Evolutionary conservation across 2,797 vertebrate genomes (phyloP).

Genomic region (Novumbra hubbsi): DNA sequence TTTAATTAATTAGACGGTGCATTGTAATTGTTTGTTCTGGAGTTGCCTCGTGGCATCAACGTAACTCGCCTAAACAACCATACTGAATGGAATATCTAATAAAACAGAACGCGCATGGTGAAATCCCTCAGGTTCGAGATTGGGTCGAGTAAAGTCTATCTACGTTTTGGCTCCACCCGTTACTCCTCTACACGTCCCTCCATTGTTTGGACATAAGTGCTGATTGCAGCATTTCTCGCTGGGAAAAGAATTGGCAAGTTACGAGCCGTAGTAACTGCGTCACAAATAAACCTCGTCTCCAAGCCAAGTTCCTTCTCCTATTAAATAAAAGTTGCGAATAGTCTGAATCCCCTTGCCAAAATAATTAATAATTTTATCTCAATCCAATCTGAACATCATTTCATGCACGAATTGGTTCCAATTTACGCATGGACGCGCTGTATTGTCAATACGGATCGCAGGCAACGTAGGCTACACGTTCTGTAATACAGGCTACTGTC

Average conservation of each 20-base stretch:
- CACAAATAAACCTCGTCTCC: constrained; percentile 67
- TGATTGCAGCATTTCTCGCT: constrained; percentile 72
- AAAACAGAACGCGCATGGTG: not conserved
- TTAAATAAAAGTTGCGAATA: not conserved
- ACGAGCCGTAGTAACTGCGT: constrained; percentile 78
- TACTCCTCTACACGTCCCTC: constrained; percentile 56
- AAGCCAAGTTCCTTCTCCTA: constrained; percentile 58
- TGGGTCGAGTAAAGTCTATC: not conserved
- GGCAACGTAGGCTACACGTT: not conserved
- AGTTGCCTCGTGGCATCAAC: not conserved
- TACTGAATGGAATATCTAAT: not conserved
- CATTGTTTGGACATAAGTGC: constrained; percentile 78
- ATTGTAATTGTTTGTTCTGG: not conserved
- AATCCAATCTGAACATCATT: not conserved
- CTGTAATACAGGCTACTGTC: not conserved
- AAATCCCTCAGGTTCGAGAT: not conserved
- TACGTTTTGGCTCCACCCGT: not conserved
- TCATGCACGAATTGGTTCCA: not conserved
- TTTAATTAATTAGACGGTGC: not conserved
- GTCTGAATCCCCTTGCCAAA: not conserved
- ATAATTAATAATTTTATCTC: not conserved
- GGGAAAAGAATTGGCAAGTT: constrained; percentile 31
- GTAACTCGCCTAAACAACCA: not conserved
- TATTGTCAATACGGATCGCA: not conserved
- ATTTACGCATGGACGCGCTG: not conserved